These are phyloP conservation scores for Drosophila glabriapex DNA, from an alignment of 2,888 invertebrate species.

Conservation along the genomic window DNA sequence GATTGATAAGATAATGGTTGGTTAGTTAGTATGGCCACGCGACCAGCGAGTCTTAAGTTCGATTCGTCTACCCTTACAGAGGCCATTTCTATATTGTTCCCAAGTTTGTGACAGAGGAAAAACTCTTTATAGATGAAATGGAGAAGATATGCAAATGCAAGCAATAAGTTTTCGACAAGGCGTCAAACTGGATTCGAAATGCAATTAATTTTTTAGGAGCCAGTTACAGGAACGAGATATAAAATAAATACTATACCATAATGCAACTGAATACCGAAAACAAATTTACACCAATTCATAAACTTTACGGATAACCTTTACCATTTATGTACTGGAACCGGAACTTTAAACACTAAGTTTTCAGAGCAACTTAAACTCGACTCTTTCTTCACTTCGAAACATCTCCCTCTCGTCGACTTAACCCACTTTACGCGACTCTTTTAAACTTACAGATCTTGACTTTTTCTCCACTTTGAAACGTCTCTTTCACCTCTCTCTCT, in stretches of 20 bases:
- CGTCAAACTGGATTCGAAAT: neutral
- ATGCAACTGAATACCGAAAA: no score
- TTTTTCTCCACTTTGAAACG: neutral
- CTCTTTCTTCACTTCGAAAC: neutral
- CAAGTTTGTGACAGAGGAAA: neutral
- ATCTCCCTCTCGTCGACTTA: no score
- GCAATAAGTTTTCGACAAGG: neutral
- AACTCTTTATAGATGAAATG: neutral
- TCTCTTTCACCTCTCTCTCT: neutral
- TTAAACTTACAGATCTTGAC: neutral
- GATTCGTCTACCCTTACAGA: neutral
- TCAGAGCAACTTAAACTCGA: neutral
- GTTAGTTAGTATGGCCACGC: constrained; percentile 46
- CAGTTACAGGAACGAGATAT: neutral
- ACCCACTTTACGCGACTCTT: no score
- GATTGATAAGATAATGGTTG: constrained; percentile 37
- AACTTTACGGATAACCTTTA: neutral
- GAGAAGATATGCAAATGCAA: no score
- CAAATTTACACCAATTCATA: neutral
- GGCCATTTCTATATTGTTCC: neutral
- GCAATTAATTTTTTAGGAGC: neutral
- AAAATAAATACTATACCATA: no score
- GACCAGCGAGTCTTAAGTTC: constrained; percentile 14
- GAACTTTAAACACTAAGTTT: neutral
- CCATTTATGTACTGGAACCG: no score